phyloP scores from a whole-genome alignment of 35 echinoderm and acorn worm genomes.

The Anneissia japonica region DNA sequence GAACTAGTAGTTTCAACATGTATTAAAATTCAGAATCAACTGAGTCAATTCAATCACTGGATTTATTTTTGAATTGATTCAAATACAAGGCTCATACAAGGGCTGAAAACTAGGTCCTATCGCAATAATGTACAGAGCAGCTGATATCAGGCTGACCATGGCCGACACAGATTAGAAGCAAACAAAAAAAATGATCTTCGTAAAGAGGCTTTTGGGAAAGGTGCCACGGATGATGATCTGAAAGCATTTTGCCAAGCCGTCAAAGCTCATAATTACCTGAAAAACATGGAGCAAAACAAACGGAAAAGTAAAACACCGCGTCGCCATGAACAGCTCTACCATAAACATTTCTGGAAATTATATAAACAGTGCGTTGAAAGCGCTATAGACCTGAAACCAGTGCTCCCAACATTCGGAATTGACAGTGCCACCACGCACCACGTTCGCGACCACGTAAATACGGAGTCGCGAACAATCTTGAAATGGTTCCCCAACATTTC shows the following conservation, averaged over 20 bases:
- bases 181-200: no score
- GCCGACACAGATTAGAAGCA: no score
- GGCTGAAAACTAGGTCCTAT: no score
- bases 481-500: no score
- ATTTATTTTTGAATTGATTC: no score
- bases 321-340: constrained; percentile 1
- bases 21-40: no score
- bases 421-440: not conserved
- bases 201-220: constrained; percentile 41
- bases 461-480: no score
- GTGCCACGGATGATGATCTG: constrained; percentile 4
- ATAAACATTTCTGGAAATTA: constrained; percentile 42
- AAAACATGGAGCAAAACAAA: constrained; percentile 22
- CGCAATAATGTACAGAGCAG: no score
- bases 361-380: constrained; percentile 5
- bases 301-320: constrained; percentile 9
- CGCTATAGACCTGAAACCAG: constrained; percentile 11
- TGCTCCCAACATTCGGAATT: constrained; percentile 10
- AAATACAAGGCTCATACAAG: no score
- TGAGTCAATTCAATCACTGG: no score
- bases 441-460: not conserved
- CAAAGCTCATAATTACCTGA: constrained; percentile 28
- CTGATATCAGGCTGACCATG: no score
- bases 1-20: no score
- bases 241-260: constrained; percentile 20